Percentiles rank a stretch among this genome's conserved stretches.
These are phyloP conservation scores for Tauraco erythrolophus DNA, from an alignment of 2,113 vertebrate genomes.

Conservation along the genomic window DNA sequence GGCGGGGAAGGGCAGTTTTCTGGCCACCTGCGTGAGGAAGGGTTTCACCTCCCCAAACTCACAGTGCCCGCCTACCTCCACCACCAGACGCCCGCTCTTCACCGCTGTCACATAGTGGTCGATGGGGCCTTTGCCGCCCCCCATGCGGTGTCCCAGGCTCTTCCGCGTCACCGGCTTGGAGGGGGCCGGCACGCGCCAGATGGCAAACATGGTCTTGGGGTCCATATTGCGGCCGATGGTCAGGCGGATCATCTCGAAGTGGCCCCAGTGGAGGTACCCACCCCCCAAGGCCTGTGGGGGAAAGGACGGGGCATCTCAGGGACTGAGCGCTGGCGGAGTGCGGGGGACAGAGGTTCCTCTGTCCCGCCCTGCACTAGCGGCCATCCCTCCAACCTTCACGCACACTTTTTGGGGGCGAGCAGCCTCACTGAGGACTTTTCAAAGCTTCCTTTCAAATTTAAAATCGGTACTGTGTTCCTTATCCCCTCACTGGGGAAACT, in stretches of 20 bases:
- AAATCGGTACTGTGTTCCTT: background rate
- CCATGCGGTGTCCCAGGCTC: slow-evolving; percentile 93
- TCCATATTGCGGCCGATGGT: slow-evolving; percentile 90
- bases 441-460: background rate
- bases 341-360: background rate
- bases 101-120: slow-evolving; percentile 92
- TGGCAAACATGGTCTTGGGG: slow-evolving; percentile 84
- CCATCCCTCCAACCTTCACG: fast-evolving
- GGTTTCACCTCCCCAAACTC: slow-evolving; percentile 83
- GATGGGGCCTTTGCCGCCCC: slow-evolving; percentile 93
- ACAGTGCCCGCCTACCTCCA: slow-evolving; percentile 90
- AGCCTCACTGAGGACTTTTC: background rate
- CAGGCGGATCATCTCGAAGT: slow-evolving; percentile 96
- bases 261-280: slow-evolving; percentile 93
- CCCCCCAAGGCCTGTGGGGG: slow-evolving; percentile 88
- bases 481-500: background rate
- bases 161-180: slow-evolving; percentile 90
- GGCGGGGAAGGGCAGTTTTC: slow-evolving; percentile 91
- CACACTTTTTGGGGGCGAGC: fast-evolving
- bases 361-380: background rate
- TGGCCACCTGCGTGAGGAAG: slow-evolving; percentile 83
- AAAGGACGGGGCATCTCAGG: background rate
- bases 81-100: slow-evolving; percentile 81
- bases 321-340: fast-evolving
- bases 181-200: slow-evolving; percentile 87